Evolutionary conservation across 2,888 invertebrate species (phyloP).

Genomic region (Eupithecia abbreviata): DNA sequence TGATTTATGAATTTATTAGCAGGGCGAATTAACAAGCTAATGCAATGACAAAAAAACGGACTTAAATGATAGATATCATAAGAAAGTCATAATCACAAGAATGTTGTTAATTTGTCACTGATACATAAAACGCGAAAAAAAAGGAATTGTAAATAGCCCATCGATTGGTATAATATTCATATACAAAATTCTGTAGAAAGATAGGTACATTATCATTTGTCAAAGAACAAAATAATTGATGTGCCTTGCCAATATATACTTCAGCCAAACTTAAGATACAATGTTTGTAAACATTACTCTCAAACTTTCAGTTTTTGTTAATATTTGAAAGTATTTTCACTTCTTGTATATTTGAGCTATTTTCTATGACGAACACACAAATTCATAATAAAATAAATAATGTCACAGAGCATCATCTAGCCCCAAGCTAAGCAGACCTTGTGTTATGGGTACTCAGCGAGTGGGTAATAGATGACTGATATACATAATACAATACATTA

Average conservation of each 20-base stretch:
- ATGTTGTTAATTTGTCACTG: background rate
- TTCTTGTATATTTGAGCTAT: background rate
- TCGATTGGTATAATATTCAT: background rate
- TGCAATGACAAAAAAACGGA: background rate
- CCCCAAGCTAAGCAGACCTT: too few species aligned
- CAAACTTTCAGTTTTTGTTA: background rate
- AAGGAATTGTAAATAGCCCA: background rate
- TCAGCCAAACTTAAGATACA: background rate
- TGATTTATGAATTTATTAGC: conserved; percentile 20
- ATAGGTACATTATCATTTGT: background rate
- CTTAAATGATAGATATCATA: background rate
- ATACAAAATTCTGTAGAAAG: background rate
- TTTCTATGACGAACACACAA: background rate
- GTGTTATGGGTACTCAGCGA: too few species aligned
- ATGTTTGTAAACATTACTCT: background rate
- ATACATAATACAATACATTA: too few species aligned
- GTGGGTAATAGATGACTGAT: too few species aligned
- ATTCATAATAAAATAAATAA: too few species aligned
- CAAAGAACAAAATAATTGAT: background rate
- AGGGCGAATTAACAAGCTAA: conserved; percentile 12
- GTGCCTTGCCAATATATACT: background rate
- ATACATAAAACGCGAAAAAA: background rate
- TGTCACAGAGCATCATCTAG: too few species aligned
- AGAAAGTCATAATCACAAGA: conserved; percentile 1
- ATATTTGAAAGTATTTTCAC: background rate